Evolutionary conservation across 1,140 invertebrate species (phyloP).

Genomic region (Drosophila subobscura): DNA sequence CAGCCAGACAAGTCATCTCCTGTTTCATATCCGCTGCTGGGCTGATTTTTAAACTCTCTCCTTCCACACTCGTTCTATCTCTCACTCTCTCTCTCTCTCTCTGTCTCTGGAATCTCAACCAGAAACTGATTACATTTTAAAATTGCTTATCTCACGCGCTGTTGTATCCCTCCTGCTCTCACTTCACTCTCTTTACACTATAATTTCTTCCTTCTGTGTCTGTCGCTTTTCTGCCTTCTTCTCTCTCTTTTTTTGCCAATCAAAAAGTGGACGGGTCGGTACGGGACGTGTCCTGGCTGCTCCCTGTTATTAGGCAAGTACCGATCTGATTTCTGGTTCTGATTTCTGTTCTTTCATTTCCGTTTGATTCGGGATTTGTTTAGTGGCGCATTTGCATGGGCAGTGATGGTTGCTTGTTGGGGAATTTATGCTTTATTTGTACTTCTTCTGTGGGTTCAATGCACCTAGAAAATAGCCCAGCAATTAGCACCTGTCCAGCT

Average conservation of each 20-base stretch:
- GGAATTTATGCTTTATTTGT: conserved; percentile 10
- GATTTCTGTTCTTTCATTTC: conserved; percentile 37
- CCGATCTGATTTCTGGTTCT: conserved; percentile 14
- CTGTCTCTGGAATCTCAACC: conserved; percentile 13
- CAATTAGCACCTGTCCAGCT: conserved; percentile 71
- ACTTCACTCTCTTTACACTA: not conserved
- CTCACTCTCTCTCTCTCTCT: no score
- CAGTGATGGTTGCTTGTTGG: no score
- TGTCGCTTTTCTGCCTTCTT: not conserved
- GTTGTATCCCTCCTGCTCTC: no score
- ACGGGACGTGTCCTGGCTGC: conserved; percentile 24
- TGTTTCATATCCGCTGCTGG: conserved; percentile 67
- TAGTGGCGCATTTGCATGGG: conserved; percentile 31
- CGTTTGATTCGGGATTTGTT: conserved; percentile 38
- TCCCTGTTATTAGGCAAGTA: conserved; percentile 33
- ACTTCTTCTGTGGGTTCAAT: conserved; percentile 46
- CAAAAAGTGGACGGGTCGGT: not conserved
- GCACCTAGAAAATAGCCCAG: conserved; percentile 53
- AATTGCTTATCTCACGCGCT: conserved; percentile 1
- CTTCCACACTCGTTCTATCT: no score
- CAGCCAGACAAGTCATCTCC: conserved; percentile 67
- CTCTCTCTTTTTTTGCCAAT: conserved; percentile 1
- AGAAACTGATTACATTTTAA: conserved; percentile 49
- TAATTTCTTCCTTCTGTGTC: not conserved
- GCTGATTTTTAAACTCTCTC: conserved; percentile 6